Evolutionary conservation across 1,140 invertebrate genomes (phyloP), one percentile per base, ranked within the genome.

Genomic region (Bacillus rossius): DNA sequence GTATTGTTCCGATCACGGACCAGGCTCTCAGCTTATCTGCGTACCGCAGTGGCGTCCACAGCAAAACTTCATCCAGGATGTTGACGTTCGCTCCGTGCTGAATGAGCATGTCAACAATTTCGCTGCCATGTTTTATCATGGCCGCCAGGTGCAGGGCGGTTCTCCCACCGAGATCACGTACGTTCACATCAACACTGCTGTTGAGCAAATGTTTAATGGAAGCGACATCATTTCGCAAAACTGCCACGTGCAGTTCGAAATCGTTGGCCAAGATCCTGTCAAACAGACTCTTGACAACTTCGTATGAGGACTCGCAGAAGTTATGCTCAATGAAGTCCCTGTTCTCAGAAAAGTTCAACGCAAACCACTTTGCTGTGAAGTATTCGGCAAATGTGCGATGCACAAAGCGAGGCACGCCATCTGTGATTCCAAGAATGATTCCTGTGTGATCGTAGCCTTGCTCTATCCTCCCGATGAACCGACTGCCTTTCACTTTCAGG

Each of bases 331-430:
- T 34, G 29, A 34, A 34, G 4, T 34, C 29, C 10, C 29, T 34
- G 29, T 34, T 34, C 29, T 34, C 29, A 4, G 29, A 34, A 23
- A 51, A 2, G 17, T 57, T 19, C 2, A 14, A 1, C 22, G 8
- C n/a, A 16, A 60, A 57, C 40, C 34, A 60, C 16, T 29, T 40
- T 34, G 58, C 58, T 57, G 38, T 42, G 57, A 60, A 60, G 34
- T 57, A 59, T 25, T 59, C 50, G 3, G 50, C 20, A 59, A 59
- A 57, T 14, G 57, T 59, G 16, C 42, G 13, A 17, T 60, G 58
- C 4, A 45, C 23, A 34, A 56, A 60, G 8, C n/a, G 8, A 29
- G 49, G 13, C 25, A 19, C 43, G 4, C 34, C 26, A 57, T 57
- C 45, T 26, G 13, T 60, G 40, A 47, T 34, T 1, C 16, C 37